Base-by-base conservation (phyloP, 2,888 invertebrate genomes). In the Andrena dorsata region DNA sequence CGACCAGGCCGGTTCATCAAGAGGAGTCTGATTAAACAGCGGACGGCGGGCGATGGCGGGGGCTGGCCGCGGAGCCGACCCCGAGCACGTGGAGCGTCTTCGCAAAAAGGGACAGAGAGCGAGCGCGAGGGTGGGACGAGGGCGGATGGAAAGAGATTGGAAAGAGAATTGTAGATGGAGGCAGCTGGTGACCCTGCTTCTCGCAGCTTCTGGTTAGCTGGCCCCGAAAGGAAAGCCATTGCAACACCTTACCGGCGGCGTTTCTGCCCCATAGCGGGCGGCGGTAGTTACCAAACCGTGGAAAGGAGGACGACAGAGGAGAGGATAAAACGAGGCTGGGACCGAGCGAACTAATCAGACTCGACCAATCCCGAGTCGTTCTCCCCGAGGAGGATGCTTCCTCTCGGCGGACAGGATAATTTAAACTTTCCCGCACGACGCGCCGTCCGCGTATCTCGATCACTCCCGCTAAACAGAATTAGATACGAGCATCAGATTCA, bases 281-380 rank as follows among this genome's bases (percentile, higher is more conserved):
- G 79, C 76, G 66, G 68, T 80, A 87, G 84, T 90, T 89, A 84
- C 76, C 76, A 80, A 90, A 89, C 82, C 86, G 77, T 65, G 76
- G 69, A 82, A 84, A 80, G 81, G 80, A 86, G 76, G 69, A 74
- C 58, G 63, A 23, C 58, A 60, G 81, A 71, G 76, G 64, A 72
- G 73, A 84, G 88, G 86, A 89, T 89, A 89, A 90, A 89, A 89
- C 86, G 87, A 81, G 81, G 80, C 69, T 71, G 87, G 84, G 86
- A 90, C 90, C 90, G 82, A 88, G 56, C 90, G 88, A 93, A 92
- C 93, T 92, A 93, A 93, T 93, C 93, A 93, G 92, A 92, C 92
- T 91, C 90, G 88, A 89, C 91, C 91, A 92, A 92, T 92, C 89
- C 41, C 92, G 82, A 87, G 88, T 83, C 87, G 88, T 85, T 86